These are phyloP conservation scores for Calliopsis andreniformis DNA, from an alignment of 1,140 invertebrate genomes.

Conservation along the genomic window DNA sequence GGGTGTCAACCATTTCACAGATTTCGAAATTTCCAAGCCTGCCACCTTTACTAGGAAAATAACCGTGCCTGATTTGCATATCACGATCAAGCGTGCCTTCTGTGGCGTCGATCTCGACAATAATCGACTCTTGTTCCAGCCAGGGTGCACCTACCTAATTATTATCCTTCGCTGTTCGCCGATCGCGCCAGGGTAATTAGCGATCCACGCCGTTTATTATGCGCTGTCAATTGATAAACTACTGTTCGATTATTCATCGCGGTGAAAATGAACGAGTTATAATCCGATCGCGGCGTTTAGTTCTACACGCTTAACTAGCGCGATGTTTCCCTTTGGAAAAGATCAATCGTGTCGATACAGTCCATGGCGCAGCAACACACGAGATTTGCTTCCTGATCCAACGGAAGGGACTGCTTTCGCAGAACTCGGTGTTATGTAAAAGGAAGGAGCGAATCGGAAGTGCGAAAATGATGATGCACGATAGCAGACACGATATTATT, in stretches of 20 bases:
- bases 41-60: background rate
- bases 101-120: background rate
- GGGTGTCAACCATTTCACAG: too few species aligned
- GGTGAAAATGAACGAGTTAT: conserved; percentile 10
- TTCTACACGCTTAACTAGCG: too few species aligned
- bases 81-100: background rate
- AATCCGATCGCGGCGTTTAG: too few species aligned
- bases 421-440: too few species aligned
- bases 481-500: background rate
- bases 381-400: background rate
- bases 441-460: background rate
- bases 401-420: background rate
- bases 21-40: background rate
- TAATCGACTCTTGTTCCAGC: background rate
- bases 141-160: background rate
- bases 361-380: too few species aligned
- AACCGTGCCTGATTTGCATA: background rate
- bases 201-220: background rate
- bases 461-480: too few species aligned
- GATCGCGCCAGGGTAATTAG: background rate
- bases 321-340: too few species aligned
- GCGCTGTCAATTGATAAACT: background rate
- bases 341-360: too few species aligned
- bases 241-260: conserved; percentile 21
- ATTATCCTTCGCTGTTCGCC: background rate